Base-by-base conservation (phyloP, 2,888 invertebrate species). In the Papilio protenor region DNA sequence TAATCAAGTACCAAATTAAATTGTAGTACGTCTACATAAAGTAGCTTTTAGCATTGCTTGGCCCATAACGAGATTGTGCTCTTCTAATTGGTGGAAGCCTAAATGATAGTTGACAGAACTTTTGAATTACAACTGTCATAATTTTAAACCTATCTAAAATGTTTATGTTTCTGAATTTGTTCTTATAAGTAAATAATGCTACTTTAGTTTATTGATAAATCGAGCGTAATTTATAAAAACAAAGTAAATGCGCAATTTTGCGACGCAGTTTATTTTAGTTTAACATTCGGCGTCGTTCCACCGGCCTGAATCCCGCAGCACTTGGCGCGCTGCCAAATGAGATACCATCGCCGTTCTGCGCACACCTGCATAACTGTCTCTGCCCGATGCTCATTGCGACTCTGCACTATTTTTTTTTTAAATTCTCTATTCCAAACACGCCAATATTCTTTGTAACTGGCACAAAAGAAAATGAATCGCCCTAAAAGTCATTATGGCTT, bases 261-360 rank as follows among this genome's bases (percentile, higher is more conserved):
- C 61, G 61, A 45, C 71, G 57, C 76, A 70, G 69, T 47, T 52
- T 75, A 75, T 69, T 77, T 73, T 66, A 52, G 77, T 64, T 77
- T 74, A 33, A 59, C 33, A 59, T 59, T 61, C 75, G 57, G 75
- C 75, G 27, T 27, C 40, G 57, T 59, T 10, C 76, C 52, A 21
- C 71, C 70, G 57, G 49, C 49, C 71, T 61, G 71, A 71, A 59
- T 69, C 47, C 45, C 59, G 59, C 33, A 49, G n/a, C 33, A 59
- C 27, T 71, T 77, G 77, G 77, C 47, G 18, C 70, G 0, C 12
- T 40, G 77, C 77, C 77, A 77, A 75, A 73, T 61, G 74, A 75
- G 74, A 75, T 71, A 70, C 61, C 77, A 71, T 75, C 69, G 55
- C 55, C 55, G 27, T 27, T 27, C 23, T 49, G 27, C 70, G 52